Percentiles rank a stretch among this genome's conserved stretches.
phyloP scores from a whole-genome alignment of 2,113 vertebrate species.

The Solea solea region DNA sequence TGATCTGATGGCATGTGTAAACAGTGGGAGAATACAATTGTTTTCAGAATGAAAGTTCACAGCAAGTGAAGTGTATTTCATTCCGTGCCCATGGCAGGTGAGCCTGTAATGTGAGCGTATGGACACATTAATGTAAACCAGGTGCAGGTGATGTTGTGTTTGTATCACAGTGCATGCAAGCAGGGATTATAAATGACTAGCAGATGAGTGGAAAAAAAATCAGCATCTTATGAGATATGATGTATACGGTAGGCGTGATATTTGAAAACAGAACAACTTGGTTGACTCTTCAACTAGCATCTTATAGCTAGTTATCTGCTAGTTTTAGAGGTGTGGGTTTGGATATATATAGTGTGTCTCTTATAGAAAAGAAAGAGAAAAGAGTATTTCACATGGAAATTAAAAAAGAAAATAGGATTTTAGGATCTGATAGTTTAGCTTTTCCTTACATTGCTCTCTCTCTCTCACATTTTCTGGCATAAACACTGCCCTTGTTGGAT shows the following conservation, averaged over 20 bases:
- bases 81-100: background rate
- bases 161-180: background rate
- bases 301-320: too few relatives aligned
- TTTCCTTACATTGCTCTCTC: too few relatives aligned
- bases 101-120: background rate
- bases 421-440: too few relatives aligned
- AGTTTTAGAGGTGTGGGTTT: too few relatives aligned
- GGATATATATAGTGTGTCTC: background rate
- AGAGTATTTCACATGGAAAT: background rate
- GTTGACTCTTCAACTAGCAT: too few relatives aligned
- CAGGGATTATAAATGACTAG: too few relatives aligned
- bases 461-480: too few relatives aligned
- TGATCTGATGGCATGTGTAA: background rate
- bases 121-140: background rate
- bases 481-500: too few relatives aligned
- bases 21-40: background rate
- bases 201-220: too few relatives aligned
- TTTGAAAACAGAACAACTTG: too few relatives aligned
- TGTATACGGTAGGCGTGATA: too few relatives aligned
- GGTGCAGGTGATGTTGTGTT: conserved; percentile 1
- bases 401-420: background rate
- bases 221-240: too few relatives aligned
- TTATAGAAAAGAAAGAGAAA: background rate
- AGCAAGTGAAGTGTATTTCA: background rate
- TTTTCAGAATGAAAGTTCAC: background rate